Base-by-base conservation (phyloP, 2,113 vertebrate species). In the Azemiops feae region DNA sequence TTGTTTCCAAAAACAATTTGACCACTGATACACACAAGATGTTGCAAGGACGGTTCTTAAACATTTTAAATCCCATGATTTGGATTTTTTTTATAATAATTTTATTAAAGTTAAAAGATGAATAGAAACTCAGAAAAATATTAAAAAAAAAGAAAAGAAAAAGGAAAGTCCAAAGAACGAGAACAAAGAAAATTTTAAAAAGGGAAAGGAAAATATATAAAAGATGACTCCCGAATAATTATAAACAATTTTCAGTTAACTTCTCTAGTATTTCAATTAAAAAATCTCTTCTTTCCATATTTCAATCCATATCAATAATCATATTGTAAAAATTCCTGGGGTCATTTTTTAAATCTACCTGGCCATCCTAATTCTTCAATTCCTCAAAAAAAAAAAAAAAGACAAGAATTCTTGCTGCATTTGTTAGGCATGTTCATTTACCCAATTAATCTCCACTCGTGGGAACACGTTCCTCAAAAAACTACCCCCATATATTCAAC, bases 401-500 rank as follows among this genome's bases (percentile, higher is more conserved):
- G 30, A n/a, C 64, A n/a, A 69, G 5, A 74, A 74, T 39, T 74
- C 5, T 20, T 74, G n/a, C 69, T 20, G 16, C n/a, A 74, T 34
- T 74, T 34, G 14, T 34, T 74, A 18, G 5, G n/a, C 14, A 74
- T 74, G 2, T 74, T 74, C n/a, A 74, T 74, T 74, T 14, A 18
- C 30, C 12, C 14, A 6, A 74, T 74, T 74, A 81, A 81, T 81
- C 2, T 81, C 5, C 34, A 81, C 34, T 20, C 16, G 8, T 39
- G 34, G 34, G 16, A 81, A 81, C 16, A 81, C 0, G 5, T 22
- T 81, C 20, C 34, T 22, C 92, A 10, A 55, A 94, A 95, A 97
- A 96, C 92, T 92, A 92, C 58, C 95, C 91, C 74, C 92, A 57
- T 91, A 12, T 64, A 92, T 94, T 94, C 93, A 91, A 95, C 25